Percentiles rank a stretch among this genome's conserved stretches.
Conservation (phyloP, 2,888 invertebrate species). For the Meliscaeva auricollis region DNA sequence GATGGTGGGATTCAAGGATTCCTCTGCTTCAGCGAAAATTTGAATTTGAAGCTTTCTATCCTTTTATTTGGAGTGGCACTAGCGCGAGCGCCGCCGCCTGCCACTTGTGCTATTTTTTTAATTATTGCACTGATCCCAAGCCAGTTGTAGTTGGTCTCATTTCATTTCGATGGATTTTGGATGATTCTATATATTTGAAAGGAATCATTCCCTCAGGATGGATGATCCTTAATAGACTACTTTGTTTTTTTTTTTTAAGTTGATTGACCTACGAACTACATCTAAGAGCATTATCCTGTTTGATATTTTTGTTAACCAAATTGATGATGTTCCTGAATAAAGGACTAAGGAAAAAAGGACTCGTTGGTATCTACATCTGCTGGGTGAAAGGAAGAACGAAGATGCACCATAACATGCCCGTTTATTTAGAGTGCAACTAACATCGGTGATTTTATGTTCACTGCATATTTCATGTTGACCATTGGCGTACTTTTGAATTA, state of each 20-base stretch:
- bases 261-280: slow-evolving; percentile 24
- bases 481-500: slow-evolving; percentile 63
- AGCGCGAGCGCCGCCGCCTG: background rate
- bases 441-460: slow-evolving; percentile 64
- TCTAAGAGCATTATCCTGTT: background rate
- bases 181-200: slow-evolving; percentile 10
- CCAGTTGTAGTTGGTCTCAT: background rate
- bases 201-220: slow-evolving; percentile 15
- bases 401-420: background rate
- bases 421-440: slow-evolving; percentile 1
- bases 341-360: no score
- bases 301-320: background rate
- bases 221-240: background rate
- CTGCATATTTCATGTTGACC: slow-evolving; percentile 63
- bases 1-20: slow-evolving; percentile 37
- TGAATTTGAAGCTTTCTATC: slow-evolving; percentile 56
- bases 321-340: background rate
- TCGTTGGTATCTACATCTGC: no score
- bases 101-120: slow-evolving; percentile 60
- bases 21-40: slow-evolving; percentile 57
- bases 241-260: background rate
- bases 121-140: slow-evolving; percentile 37
- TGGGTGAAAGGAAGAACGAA: background rate
- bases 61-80: slow-evolving; percentile 38
- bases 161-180: slow-evolving; percentile 23